These are phyloP conservation scores for Ooceraea biroi DNA, from an alignment of 1,140 invertebrate species.

Conservation along the genomic window DNA sequence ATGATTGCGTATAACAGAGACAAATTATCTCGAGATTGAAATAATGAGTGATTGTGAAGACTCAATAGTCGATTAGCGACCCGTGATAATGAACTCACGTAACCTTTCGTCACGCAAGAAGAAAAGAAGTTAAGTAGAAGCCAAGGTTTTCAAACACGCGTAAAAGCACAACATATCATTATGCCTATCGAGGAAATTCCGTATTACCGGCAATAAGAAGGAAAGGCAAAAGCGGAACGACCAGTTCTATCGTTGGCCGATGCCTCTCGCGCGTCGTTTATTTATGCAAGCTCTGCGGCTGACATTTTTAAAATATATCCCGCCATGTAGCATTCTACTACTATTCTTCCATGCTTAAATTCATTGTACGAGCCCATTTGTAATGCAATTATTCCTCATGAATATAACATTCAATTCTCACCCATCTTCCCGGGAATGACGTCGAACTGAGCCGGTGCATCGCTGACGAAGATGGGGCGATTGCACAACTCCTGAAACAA, in stretches of 20 bases:
- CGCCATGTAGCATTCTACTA: neutral
- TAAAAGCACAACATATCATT: constrained; percentile 74
- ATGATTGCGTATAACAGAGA: neutral
- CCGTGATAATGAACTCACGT: constrained; percentile 22
- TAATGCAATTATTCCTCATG: neutral
- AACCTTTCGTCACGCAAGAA: constrained; percentile 27
- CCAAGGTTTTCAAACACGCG: constrained; percentile 43
- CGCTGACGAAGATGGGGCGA: constrained; percentile 93
- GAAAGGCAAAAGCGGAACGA: constrained; percentile 75
- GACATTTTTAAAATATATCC: constrained; percentile 7
- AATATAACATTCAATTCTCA: constrained; percentile 84
- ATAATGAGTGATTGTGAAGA: neutral
- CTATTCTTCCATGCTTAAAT: neutral
- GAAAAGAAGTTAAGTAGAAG: constrained; percentile 45
- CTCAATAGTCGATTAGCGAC: constrained; percentile 28
- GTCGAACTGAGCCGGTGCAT: constrained; percentile 92
- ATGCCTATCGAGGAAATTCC: constrained; percentile 74
- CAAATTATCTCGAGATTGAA: neutral
- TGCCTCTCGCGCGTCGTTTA: constrained; percentile 57
- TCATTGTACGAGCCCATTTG: neutral
- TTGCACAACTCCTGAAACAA: constrained; percentile 91
- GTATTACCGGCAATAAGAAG: constrained; percentile 31
- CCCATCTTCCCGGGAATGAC: constrained; percentile 95
- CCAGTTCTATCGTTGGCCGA: constrained; percentile 58
- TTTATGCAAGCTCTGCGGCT: neutral